Conservation (phyloP, 2,888 invertebrate genomes). For the Dendrolimus pini region DNA sequence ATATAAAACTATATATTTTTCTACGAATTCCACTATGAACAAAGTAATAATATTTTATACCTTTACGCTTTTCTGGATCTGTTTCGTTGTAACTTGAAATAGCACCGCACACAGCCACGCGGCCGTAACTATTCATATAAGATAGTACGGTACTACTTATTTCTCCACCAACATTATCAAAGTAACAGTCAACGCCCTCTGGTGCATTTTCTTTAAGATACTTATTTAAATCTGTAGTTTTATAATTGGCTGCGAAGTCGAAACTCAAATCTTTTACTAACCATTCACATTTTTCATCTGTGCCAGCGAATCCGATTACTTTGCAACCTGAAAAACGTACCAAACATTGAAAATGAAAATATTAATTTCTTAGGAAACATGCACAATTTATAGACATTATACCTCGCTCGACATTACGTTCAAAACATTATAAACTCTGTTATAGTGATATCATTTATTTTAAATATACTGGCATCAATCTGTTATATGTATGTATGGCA, state of each 20-base stretch:
- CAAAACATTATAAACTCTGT: neutral
- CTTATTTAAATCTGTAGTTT: constrained; percentile 70
- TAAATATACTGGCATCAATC: no score
- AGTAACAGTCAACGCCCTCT: constrained; percentile 85
- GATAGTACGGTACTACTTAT: constrained; percentile 75
- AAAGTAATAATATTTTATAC: constrained; percentile 19
- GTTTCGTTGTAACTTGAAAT: constrained; percentile 79
- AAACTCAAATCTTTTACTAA: constrained; percentile 79
- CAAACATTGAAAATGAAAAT: no score
- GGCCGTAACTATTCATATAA: constrained; percentile 78
- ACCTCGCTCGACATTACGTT: neutral
- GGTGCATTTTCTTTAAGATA: constrained; percentile 79
- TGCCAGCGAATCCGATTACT: constrained; percentile 84
- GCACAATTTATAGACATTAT: neutral
- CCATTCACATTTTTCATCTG: constrained; percentile 83
- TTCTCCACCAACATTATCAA: constrained; percentile 86
- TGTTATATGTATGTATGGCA: no score
- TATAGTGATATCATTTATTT: neutral
- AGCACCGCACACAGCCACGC: constrained; percentile 80
- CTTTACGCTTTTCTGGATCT: constrained; percentile 58
- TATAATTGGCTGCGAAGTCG: constrained; percentile 84
- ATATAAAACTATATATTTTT: no score
- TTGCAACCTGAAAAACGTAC: constrained; percentile 64
- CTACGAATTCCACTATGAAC: no score
- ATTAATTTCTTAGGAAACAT: no score